A percentile compares a stretch with the other conserved stretches of the same genome.
Evolutionary conservation across 2,113 vertebrate genomes (phyloP).

Genomic region (Egretta garzetta): DNA sequence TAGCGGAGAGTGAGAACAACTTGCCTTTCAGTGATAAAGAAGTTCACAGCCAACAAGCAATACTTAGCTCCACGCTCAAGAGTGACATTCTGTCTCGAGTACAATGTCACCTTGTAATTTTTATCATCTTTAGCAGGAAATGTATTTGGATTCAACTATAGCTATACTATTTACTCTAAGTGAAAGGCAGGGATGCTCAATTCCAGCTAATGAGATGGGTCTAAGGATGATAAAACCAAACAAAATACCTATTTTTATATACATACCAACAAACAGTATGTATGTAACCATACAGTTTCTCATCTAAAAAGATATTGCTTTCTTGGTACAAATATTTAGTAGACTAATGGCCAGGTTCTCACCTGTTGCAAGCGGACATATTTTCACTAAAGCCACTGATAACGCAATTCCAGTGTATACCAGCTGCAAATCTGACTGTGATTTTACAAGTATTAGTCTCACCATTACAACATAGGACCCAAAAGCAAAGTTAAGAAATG

Average conservation of each 20-base stretch:
- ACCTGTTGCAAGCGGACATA: not conserved
- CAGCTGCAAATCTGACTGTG: not conserved
- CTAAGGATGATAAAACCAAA: not conserved
- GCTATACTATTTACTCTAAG: not conserved
- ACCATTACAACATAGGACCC: not conserved
- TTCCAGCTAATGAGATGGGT: not conserved
- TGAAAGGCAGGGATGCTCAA: not conserved
- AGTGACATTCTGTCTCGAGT: not conserved
- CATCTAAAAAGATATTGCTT: not conserved
- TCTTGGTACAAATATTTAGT: not conserved
- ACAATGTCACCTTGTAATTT: not conserved
- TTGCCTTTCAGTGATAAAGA: not conserved
- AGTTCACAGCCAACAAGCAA: not conserved
- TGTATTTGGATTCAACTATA: not conserved
- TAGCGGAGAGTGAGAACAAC: not conserved
- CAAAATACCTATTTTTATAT: fast-evolving
- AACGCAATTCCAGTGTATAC: fast-evolving
- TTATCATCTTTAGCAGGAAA: not conserved
- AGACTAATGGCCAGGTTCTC: not conserved
- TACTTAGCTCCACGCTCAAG: not conserved
- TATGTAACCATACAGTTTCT: not conserved
- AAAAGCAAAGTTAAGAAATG: not conserved
- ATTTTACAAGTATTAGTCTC: not conserved
- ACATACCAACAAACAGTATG: fast-evolving
- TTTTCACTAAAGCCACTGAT: not conserved